Conservation (phyloP, 2,888 invertebrate genomes). For the Notodonta ziczac region DNA sequence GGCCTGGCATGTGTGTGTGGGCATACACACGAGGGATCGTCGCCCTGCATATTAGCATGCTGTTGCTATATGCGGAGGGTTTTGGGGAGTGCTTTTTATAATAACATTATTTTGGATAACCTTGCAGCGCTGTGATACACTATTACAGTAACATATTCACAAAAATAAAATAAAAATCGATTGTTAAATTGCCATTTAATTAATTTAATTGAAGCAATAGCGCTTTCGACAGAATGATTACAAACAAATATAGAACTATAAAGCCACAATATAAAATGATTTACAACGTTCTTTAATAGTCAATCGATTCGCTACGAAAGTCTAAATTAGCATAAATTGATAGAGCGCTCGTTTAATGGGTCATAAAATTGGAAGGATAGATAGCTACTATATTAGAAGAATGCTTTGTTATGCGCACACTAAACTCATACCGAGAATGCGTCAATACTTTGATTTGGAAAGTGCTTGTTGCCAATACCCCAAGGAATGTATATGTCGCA, state of each 20-base stretch:
- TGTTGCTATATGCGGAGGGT: too few relatives aligned
- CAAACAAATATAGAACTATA: not conserved
- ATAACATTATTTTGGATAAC: too few relatives aligned
- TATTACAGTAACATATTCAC: too few relatives aligned
- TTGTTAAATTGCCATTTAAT: not conserved
- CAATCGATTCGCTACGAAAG: conserved; percentile 1
- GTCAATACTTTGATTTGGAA: too few relatives aligned
- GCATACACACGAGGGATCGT: too few relatives aligned
- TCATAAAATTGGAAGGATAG: not conserved
- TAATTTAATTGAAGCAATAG: not conserved
- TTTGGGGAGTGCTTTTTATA: too few relatives aligned
- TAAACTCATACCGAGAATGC: not conserved
- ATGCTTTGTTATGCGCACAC: not conserved
- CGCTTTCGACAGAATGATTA: not conserved
- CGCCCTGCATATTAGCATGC: too few relatives aligned
- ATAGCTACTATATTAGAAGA: not conserved
- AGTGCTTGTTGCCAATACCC: too few relatives aligned
- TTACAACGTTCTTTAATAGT: not conserved
- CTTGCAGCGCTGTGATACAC: too few relatives aligned
- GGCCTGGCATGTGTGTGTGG: too few relatives aligned
- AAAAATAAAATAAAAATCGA: not conserved
- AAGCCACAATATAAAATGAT: not conserved
- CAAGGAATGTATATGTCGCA: too few relatives aligned
- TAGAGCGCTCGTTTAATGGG: not conserved
- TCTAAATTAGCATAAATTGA: conserved; percentile 1